phyloP scores from a whole-genome alignment of 2,888 invertebrate species.

The Drosophila neonasuta region DNA sequence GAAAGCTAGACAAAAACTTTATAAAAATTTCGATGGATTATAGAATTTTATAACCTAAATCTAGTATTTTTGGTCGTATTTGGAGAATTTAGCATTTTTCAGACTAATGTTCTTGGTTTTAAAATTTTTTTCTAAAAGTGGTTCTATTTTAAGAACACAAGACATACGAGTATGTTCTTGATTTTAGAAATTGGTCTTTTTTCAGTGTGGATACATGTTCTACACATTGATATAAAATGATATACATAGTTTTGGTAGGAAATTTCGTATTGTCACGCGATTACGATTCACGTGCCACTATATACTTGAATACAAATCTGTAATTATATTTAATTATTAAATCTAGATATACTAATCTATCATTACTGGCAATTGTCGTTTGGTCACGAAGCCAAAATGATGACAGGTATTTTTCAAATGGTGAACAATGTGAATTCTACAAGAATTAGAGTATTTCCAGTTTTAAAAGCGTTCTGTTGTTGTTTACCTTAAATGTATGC shows the following conservation, averaged over 20 bases:
- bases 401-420: conserved; percentile 50
- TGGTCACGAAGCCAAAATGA: conserved; percentile 47
- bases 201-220: too few relatives aligned
- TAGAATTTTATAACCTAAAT: too few relatives aligned
- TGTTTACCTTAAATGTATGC: too few relatives aligned
- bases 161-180: too few relatives aligned
- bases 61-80: too few relatives aligned
- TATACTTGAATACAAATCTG: conserved; percentile 15
- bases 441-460: conserved; percentile 5
- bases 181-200: too few relatives aligned
- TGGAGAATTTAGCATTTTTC: too few relatives aligned
- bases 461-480: not conserved
- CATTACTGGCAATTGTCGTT: not conserved
- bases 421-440: conserved; percentile 8
- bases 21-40: too few relatives aligned
- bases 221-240: not conserved
- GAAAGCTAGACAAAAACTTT: too few relatives aligned
- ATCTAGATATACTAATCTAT: not conserved
- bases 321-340: conserved; percentile 4
- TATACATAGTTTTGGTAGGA: not conserved
- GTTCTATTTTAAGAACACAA: too few relatives aligned
- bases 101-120: too few relatives aligned
- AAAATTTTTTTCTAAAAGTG: too few relatives aligned
- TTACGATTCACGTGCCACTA: conserved; percentile 21
- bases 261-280: conserved; percentile 29